Base-by-base conservation (phyloP, 2,113 vertebrate genomes). In the Microtus montanus region DNA sequence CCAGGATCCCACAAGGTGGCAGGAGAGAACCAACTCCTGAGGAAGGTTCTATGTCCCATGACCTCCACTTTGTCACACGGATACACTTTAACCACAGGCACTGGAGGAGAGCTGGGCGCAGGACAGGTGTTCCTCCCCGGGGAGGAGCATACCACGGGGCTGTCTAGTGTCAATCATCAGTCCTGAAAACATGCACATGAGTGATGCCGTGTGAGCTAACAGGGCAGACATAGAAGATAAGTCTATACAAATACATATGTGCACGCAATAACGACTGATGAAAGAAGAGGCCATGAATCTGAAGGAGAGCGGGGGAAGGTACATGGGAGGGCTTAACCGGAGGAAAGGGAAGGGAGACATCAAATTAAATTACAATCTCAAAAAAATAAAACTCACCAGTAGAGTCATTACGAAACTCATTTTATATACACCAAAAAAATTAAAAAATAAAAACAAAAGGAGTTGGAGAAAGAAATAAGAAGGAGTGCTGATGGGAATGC, bases 71-170 rank as follows among this genome's bases (percentile, higher is more conserved):
- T 58, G 58, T 58, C 19, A 58, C 75, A 52, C 1, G 19, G n/a
- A 41, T 58, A 83, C 22, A n/a, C 2, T 38, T 61, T 61, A 82
- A 4, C 80, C 38, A 17, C 54, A 83, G 54, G n/a, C n/a, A 8
- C 11, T 52, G 2, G 54, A 63, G n/a, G 13, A 30, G 4, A 41
- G 35, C 80, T 17, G n/a, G 58, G n/a, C 9, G 14, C n/a, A 38
- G 11, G 24, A 61, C 12, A 17, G 22, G 7, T 0, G 2, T 0
- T 28, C 52, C 24, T 26, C 20, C 12, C n/a, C 64, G 14, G 13
- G 24, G 22, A 38, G 26, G n/a, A 63, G 3, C n/a, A 41, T n/a
- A 61, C 35, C 35, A 26, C 2, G 6, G 19, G 19, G 20, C 35
- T 63, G 7, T 41, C 4, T 22, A 61, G 20, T 41, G 22, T 13